phyloP scores from a whole-genome alignment of 2,113 vertebrate genomes.

The Rhea americana region DNA sequence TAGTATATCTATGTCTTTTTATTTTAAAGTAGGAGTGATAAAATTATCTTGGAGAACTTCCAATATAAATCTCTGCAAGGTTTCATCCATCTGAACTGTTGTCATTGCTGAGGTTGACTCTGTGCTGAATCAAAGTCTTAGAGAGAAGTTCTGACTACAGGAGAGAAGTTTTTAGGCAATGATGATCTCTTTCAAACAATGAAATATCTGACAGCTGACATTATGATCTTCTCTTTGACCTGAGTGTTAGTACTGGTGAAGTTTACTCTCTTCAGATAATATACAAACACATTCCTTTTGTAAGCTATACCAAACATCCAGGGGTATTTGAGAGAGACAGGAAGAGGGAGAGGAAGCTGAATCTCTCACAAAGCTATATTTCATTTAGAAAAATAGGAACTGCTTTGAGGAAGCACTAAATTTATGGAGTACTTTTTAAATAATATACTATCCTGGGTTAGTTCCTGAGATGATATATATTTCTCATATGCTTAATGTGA shows the following conservation, averaged over 20 bases:
- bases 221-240: background rate
- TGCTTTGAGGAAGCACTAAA: background rate
- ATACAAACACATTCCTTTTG: background rate
- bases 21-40: constrained; percentile 9
- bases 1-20: background rate
- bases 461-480: background rate
- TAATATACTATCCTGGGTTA: background rate
- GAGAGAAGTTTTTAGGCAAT: background rate
- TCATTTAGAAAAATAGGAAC: constrained; percentile 16
- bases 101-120: background rate
- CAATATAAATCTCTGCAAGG: background rate
- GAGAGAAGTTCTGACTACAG: background rate
- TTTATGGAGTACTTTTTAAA: constrained; percentile 5
- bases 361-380: background rate
- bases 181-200: background rate
- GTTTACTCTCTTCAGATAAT: background rate
- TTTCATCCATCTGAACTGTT: constrained; percentile 1
- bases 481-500: constrained; percentile 17
- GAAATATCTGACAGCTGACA: background rate
- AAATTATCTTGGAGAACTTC: background rate
- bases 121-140: background rate
- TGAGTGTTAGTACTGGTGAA: background rate
- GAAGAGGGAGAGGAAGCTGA: background rate
- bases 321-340: background rate
- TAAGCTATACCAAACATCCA: background rate